phyloP scores from a whole-genome alignment of 2,888 invertebrate genomes.

The Homarus gammarus region DNA sequence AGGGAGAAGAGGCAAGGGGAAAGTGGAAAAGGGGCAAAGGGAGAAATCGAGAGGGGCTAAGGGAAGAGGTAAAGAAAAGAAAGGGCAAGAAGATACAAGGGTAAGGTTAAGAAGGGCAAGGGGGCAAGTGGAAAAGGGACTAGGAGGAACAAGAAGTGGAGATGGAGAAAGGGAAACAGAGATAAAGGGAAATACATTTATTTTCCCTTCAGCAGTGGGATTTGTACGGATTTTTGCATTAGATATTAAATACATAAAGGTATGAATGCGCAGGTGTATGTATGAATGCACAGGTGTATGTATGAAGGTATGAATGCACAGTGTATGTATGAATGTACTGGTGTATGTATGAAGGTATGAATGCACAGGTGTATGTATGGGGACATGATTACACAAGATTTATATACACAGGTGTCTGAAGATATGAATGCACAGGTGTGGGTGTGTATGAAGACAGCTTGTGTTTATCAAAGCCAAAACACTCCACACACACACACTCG shows the following conservation, averaged over 20 bases:
- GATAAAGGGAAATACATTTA: no score
- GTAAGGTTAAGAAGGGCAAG: no score
- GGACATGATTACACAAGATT: not conserved
- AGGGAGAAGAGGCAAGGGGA: no score
- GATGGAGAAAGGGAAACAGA: no score
- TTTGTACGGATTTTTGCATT: no score
- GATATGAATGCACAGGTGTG: not conserved
- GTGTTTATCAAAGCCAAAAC: not conserved
- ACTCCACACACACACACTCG: no score
- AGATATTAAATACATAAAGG: constrained; percentile 16
- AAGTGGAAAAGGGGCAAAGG: no score
- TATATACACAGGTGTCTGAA: not conserved
- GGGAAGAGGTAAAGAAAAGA: no score
- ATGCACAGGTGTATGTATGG: not conserved
- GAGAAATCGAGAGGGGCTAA: no score
- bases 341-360: not conserved
- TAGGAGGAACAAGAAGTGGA: no score
- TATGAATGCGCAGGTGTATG: not conserved
- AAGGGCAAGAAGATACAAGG: no score
- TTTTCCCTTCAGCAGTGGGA: constrained; percentile 6
- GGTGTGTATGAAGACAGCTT: not conserved
- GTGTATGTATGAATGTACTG: constrained; percentile 6
- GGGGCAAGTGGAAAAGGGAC: no score
- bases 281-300: constrained; percentile 9
- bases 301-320: not conserved